Conservation (phyloP, 1,140 invertebrate genomes). For the Meloidogyne hapla region DNA sequence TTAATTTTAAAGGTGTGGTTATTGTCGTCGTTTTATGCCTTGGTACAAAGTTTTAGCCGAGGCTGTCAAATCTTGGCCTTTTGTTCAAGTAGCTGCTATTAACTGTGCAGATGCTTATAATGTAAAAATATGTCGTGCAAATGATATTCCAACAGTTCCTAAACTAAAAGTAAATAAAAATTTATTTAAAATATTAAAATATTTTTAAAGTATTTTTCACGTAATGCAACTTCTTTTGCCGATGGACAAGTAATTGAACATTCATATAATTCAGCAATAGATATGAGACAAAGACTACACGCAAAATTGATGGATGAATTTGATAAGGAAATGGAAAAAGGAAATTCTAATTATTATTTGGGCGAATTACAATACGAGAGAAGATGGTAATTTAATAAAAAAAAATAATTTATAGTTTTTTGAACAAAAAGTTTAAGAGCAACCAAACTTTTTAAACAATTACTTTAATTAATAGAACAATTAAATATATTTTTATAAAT, state of each 20-base stretch:
- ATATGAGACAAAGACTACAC: slow-evolving; percentile 17
- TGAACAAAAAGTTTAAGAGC: too few relatives aligned
- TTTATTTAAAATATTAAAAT: neutral
- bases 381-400: slow-evolving; percentile 1
- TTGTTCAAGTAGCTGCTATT: slow-evolving; percentile 50
- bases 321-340: slow-evolving; percentile 9
- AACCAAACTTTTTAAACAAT: too few relatives aligned
- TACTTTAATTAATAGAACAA: too few relatives aligned
- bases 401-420: slow-evolving; percentile 10
- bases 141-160: slow-evolving; percentile 39
- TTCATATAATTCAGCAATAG: slow-evolving; percentile 22
- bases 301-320: slow-evolving; percentile 20
- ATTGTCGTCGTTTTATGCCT: slow-evolving; percentile 55
- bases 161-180: slow-evolving; percentile 18
- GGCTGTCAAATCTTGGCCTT: slow-evolving; percentile 43
- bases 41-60: slow-evolving; percentile 48
- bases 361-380: slow-evolving; percentile 15
- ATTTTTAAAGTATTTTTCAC: slow-evolving; percentile 52
- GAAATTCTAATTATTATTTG: slow-evolving; percentile 17
- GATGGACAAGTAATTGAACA: slow-evolving; percentile 36
- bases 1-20: slow-evolving; percentile 38
- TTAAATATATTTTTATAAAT: too few relatives aligned
- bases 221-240: slow-evolving; percentile 34
- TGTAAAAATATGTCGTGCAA: slow-evolving; percentile 45
- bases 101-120: slow-evolving; percentile 57